These are phyloP conservation scores for Stratiolaelaps scimitus DNA, from an alignment of 1,140 invertebrate species.

Conservation along the genomic window DNA sequence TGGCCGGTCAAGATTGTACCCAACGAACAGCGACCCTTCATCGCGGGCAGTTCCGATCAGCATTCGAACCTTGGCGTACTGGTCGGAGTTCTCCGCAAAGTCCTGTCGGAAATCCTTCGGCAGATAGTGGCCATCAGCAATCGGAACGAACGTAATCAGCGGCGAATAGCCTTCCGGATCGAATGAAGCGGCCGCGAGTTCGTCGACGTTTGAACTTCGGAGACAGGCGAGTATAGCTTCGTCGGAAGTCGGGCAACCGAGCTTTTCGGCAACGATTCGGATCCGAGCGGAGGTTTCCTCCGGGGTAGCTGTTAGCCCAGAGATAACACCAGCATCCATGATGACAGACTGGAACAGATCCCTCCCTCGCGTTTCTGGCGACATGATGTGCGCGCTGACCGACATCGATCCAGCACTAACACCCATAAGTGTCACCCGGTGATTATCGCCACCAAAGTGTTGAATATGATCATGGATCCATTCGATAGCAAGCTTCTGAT, in stretches of 20 bases:
- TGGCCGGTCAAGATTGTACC: not conserved
- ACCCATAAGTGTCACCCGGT: conserved; percentile 45
- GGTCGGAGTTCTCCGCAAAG: not conserved
- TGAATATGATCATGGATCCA: conserved; percentile 39
- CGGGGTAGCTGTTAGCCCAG: not conserved
- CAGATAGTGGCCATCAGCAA: not conserved
- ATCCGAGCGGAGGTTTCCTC: not conserved
- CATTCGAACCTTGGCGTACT: not conserved
- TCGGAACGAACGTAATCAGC: not conserved
- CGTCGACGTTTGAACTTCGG: not conserved
- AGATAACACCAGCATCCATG: conserved; percentile 33
- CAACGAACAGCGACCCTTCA: not conserved
- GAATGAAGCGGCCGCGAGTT: not conserved
- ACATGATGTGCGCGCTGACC: conserved; percentile 39
- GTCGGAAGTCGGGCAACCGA: not conserved
- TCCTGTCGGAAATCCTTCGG: not conserved
- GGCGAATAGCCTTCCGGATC: not conserved
- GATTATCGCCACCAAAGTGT: conserved; percentile 39
- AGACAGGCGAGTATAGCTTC: not conserved
- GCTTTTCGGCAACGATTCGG: not conserved
- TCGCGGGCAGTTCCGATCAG: conserved; percentile 4
- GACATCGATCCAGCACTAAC: conserved; percentile 41
- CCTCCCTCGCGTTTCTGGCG: conserved; percentile 32
- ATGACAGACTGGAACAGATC: conserved; percentile 39
- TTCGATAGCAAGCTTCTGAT: conserved; percentile 42